phyloP scores from a whole-genome alignment of 2,113 vertebrate species.

The Sceloporus undulatus region DNA sequence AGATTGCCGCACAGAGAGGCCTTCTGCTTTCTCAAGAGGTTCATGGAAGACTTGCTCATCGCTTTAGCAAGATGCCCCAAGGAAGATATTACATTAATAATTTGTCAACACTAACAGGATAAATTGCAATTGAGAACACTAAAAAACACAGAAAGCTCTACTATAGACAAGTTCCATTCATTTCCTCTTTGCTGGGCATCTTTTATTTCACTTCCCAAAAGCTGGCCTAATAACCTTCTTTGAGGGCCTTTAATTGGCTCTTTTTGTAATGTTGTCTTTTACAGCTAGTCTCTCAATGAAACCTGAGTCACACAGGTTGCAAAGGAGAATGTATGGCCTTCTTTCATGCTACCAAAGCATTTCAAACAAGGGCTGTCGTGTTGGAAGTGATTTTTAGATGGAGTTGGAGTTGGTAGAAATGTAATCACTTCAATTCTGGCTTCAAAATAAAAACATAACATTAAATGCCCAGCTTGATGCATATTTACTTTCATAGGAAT shows the following conservation, averaged over 20 bases:
- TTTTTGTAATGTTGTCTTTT: constrained; percentile 1
- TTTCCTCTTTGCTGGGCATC: constrained; percentile 6
- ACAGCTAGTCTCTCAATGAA: neutral
- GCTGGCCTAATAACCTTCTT: neutral
- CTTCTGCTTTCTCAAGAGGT: neutral
- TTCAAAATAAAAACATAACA: no score
- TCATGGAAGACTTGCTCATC: neutral
- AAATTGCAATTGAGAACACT: neutral
- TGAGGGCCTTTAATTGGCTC: neutral
- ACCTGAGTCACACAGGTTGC: neutral
- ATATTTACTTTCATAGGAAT: no score
- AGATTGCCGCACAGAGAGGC: neutral
- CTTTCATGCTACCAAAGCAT: no score
- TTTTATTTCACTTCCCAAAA: neutral
- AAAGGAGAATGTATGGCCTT: neutral
- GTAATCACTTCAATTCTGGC: no score
- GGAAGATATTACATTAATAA: neutral
- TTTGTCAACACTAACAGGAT: constrained; percentile 24
- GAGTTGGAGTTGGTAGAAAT: no score
- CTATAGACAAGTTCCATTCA: neutral
- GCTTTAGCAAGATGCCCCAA: neutral
- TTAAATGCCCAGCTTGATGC: no score
- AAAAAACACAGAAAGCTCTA: constrained; percentile 21
- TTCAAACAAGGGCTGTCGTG: no score
- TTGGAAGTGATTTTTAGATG: no score